Evolutionary conservation across 2,797 vertebrate genomes (phyloP).

Genomic region (Characodon lateralis): DNA sequence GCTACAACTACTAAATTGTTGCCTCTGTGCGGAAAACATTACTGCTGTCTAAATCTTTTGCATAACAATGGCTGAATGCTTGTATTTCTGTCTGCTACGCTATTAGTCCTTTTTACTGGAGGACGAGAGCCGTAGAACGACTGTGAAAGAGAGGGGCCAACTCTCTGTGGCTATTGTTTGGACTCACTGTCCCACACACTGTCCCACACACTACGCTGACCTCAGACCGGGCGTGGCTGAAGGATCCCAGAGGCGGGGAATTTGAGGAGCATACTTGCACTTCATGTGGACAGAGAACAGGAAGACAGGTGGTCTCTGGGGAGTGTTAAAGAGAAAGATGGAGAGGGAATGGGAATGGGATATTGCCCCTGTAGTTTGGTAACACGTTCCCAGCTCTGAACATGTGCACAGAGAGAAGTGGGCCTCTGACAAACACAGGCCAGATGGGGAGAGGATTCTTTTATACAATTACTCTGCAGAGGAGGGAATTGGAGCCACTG

Average conservation of each 20-base stretch:
- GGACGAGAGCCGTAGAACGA: slow-evolving; percentile 46
- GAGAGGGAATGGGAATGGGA: slow-evolving; percentile 62
- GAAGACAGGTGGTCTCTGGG: slow-evolving; percentile 70
- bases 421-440: slow-evolving; percentile 76
- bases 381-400: slow-evolving; percentile 51
- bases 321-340: slow-evolving; percentile 50
- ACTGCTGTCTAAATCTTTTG: slow-evolving; percentile 19
- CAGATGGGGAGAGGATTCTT: slow-evolving; percentile 77
- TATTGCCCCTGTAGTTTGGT: slow-evolving; percentile 55
- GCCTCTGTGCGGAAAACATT: slow-evolving; percentile 14
- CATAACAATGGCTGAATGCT: slow-evolving; percentile 23
- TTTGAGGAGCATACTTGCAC: slow-evolving; percentile 60
- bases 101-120: slow-evolving; percentile 49
- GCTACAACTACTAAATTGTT: slow-evolving; percentile 14
- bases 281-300: slow-evolving; percentile 59
- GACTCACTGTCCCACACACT: slow-evolving; percentile 75
- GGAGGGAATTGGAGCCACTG: slow-evolving; percentile 51
- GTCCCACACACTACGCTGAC: slow-evolving; percentile 76
- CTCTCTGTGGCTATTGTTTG: slow-evolving; percentile 75
- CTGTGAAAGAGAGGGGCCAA: slow-evolving; percentile 34
- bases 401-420: slow-evolving; percentile 64
- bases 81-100: slow-evolving; percentile 40
- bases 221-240: slow-evolving; percentile 77
- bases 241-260: slow-evolving; percentile 57
- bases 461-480: slow-evolving; percentile 66